These are phyloP conservation scores for Rhinichthys osculus DNA, from an alignment of 2,797 vertebrate genomes.

Conservation along the genomic window DNA sequence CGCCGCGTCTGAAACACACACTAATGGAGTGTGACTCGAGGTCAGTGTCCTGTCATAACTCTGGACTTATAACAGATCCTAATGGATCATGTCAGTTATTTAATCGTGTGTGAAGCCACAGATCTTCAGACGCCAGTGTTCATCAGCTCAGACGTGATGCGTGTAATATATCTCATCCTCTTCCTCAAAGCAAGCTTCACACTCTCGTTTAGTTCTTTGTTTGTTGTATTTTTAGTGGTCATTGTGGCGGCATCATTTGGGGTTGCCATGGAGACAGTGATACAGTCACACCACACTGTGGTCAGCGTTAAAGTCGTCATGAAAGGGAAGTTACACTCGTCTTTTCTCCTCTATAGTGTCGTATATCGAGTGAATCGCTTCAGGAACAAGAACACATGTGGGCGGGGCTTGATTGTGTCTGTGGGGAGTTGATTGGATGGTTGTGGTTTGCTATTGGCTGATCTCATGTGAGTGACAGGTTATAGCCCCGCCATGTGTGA, in stretches of 20 bases:
- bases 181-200: background rate
- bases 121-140: background rate
- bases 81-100: background rate
- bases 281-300: slow-evolving; percentile 13
- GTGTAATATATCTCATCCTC: background rate
- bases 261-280: slow-evolving; percentile 62
- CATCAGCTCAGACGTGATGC: background rate
- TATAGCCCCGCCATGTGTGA: too few species aligned
- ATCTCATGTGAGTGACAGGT: too few species aligned
- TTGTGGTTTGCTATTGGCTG: too few species aligned
- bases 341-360: too few species aligned
- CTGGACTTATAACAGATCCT: background rate
- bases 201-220: slow-evolving; percentile 34
- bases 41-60: background rate
- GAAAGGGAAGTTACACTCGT: too few species aligned
- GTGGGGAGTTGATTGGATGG: too few species aligned
- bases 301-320: too few species aligned
- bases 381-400: too few species aligned
- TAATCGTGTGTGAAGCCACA: background rate
- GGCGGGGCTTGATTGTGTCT: too few species aligned
- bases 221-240: slow-evolving; percentile 32
- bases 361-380: too few species aligned
- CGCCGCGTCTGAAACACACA: background rate
- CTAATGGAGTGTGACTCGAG: background rate
- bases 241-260: slow-evolving; percentile 51